phyloP scores from a whole-genome alignment of 2,888 invertebrate species.

The Mesoligia furuncula region DNA sequence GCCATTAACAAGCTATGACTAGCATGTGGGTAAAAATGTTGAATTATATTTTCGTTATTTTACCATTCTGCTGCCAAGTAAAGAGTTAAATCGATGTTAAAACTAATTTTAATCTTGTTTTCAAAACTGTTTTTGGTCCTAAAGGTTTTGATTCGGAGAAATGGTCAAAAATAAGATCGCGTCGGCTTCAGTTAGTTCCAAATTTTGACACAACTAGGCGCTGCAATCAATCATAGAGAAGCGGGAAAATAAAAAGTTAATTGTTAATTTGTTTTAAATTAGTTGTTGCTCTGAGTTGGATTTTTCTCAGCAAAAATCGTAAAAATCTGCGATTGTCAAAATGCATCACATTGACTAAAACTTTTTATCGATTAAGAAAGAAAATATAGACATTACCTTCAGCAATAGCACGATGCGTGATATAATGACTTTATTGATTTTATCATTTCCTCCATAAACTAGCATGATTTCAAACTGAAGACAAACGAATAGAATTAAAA shows the following conservation, averaged over 20 bases:
- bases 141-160: slow-evolving; percentile 49
- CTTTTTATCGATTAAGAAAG: background rate
- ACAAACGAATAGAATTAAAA: background rate
- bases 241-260: slow-evolving; percentile 82
- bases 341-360: background rate
- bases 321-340: slow-evolving; percentile 8
- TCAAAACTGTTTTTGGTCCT: slow-evolving; percentile 16
- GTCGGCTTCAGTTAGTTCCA: slow-evolving; percentile 74
- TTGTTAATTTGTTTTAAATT: slow-evolving; percentile 33
- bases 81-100: slow-evolving; percentile 70
- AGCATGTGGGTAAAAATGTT: slow-evolving; percentile 82
- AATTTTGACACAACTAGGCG: slow-evolving; percentile 74
- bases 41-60: slow-evolving; percentile 66
- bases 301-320: slow-evolving; percentile 30
- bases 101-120: slow-evolving; percentile 58
- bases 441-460: slow-evolving; percentile 1
- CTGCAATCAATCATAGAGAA: slow-evolving; percentile 65
- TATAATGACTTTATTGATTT: slow-evolving; percentile 46
- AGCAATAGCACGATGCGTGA: background rate
- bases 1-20: slow-evolving; percentile 83
- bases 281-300: slow-evolving; percentile 1
- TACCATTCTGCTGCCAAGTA: slow-evolving; percentile 29
- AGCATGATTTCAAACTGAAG: background rate
- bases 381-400: slow-evolving; percentile 12
- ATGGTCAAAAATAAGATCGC: slow-evolving; percentile 69